These are phyloP conservation scores for Drosophila affinis DNA, from an alignment of 2,888 invertebrate species.

Conservation along the genomic window DNA sequence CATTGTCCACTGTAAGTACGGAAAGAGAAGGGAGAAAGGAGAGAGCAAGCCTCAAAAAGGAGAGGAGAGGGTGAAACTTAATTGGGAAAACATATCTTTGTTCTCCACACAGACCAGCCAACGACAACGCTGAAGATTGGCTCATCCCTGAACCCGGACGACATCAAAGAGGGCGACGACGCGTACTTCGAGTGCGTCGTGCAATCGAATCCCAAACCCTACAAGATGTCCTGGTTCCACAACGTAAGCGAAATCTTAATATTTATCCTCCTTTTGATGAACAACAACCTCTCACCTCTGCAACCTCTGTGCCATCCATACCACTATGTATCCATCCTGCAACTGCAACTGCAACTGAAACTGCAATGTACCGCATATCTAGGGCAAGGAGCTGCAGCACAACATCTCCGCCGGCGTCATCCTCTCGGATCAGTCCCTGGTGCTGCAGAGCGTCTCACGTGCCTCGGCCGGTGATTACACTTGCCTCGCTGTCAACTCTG, in stretches of 20 bases:
- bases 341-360: background rate
- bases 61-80: constrained; percentile 37
- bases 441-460: constrained; percentile 92
- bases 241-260: constrained; percentile 87
- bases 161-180: constrained; percentile 95
- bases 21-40: constrained; percentile 9
- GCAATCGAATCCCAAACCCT: constrained; percentile 92
- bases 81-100: constrained; percentile 47
- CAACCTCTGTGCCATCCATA: background rate
- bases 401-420: constrained; percentile 92
- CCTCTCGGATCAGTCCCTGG: constrained; percentile 93
- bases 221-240: constrained; percentile 94
- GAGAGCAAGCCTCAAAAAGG: background rate
- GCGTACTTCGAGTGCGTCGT: constrained; percentile 95
- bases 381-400: constrained; percentile 93
- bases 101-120: constrained; percentile 88
- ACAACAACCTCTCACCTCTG: constrained; percentile 2
- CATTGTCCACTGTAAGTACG: constrained; percentile 93
- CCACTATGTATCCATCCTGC: background rate
- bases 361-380: constrained; percentile 8
- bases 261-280: constrained; percentile 8
- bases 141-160: constrained; percentile 91
- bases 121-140: constrained; percentile 93
- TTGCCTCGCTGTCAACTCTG: constrained; percentile 93
- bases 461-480: constrained; percentile 94